Evolutionary conservation across 2,888 invertebrate genomes (phyloP), one percentile per base, ranked within the genome.

Genomic region (Marasmarcha lunaedactyla): DNA sequence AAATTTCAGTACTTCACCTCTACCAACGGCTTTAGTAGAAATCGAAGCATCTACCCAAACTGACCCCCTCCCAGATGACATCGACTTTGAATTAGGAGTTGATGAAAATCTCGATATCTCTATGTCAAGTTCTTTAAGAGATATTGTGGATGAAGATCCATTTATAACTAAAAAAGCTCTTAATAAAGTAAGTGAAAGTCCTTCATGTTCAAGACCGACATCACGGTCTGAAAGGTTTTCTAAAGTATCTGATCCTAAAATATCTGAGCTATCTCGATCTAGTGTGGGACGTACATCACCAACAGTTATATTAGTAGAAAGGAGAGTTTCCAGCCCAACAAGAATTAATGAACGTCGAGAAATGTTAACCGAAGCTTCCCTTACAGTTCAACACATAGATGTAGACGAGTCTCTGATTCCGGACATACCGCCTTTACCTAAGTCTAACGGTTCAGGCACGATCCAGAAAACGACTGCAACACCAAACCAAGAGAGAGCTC

Each of bases 41-140:
- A 88, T 89, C 14, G 91, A 91, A 57, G 90, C 91, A 3, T 93
- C 92, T 1, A 93, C 92, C 1, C 94, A 94, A 72, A 94, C 94
- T 0, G 94, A 94, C 69, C 93, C 93, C 0, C 64, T 94, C 34
- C 92, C 92, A 0, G 92, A 93, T 52, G 93, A 92, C 52, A 87
- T 90, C 42, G 86, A 88, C 47, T 88, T 88, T 57, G 90, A 90
- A 56, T 71, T 86, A 50, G 74, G 85, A 13, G 58, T 81, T 41
- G 84, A 85, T 45, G 84, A 81, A 46, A 71, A 76, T 54, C 49
- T 81, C 30, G 76, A 83, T 42, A 47, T 78, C 33, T 84, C 84
- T 5, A 72, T 79, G 57, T 72, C 77, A n/a, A 79, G 78, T 50
- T 83, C 81, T 1, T 55, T 83, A 39, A 62, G 69, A 45, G 83